Evolutionary conservation across 1,140 invertebrate species (phyloP).

Genomic region (Gerris buenoi): DNA sequence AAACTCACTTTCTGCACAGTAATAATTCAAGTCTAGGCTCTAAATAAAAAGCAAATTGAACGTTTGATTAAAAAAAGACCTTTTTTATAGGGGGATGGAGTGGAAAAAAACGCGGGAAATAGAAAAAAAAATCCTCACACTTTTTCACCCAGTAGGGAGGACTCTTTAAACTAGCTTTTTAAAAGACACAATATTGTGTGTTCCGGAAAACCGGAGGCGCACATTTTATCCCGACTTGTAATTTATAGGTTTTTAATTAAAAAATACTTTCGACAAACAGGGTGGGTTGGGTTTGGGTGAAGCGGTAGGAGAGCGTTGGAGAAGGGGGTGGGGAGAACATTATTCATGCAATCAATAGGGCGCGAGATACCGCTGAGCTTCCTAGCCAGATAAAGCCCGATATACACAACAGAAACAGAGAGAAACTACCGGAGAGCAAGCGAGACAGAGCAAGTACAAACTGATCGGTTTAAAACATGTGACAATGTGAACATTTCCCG

Average conservation of each 20-base stretch:
- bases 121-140: background rate
- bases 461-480: too few relatives aligned
- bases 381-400: background rate
- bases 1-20: too few relatives aligned
- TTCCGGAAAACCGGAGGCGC: background rate
- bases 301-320: background rate
- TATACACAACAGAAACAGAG: background rate
- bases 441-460: too few relatives aligned
- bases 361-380: background rate
- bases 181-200: background rate
- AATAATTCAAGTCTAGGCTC: background rate
- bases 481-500: too few relatives aligned
- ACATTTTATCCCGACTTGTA: background rate
- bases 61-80: background rate
- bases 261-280: conserved; percentile 5
- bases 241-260: conserved; percentile 6
- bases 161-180: background rate
- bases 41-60: background rate
- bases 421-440: too few relatives aligned
- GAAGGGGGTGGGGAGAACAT: background rate
- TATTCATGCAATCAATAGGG: conserved; percentile 4
- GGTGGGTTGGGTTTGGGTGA: too few relatives aligned
- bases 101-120: background rate
- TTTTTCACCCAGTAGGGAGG: background rate
- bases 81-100: too few relatives aligned